Evolutionary conservation across 2,797 vertebrate species (phyloP), one percentile per base, ranked within the genome.

Genomic region (Malacoctenus gilli): DNA sequence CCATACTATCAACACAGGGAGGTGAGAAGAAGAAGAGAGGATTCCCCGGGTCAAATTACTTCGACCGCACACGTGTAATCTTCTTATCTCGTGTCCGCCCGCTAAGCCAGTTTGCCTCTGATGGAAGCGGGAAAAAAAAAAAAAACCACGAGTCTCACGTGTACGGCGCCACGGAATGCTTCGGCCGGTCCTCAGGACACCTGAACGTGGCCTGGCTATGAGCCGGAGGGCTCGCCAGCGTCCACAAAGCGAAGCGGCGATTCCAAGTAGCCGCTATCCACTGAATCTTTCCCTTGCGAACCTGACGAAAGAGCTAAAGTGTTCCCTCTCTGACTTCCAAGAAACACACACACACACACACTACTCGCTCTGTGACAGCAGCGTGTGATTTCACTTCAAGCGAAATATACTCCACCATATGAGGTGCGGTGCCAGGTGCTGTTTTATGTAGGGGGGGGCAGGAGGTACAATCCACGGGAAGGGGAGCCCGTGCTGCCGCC

Each of bases 31-130:
- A 25, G 30, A 9, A 23, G 19, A 40, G 41, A 42, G 15, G 36
- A 30, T 14, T 36, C 51, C n/a, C 19, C 15, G 9, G 39, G 38
- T 20, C 23, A 44, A 66, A 66, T 59, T 35, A 21, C 38, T 40
- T n/a, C 18, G 41, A 44, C 16, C 9, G 18, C 18, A 41, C 35
- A 51, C 40, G 30, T 5, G 15, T 56, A 51, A 75, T 61, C 31
- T 64, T 50, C 46, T 54, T 67, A 63, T 59, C 42, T 18, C 5
- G 22, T 63, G n/a, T 25, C 50, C 34, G 20, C 25, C 39, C 50
- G 30, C 43, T 58, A 52, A 71, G 49, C 16, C 28, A 49, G 48
- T 60, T 56, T 60, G 40, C 20, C 36, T 48, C 43, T 58, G 36
- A 44, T 68, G 22, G 18, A 52, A 41, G 41, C 50, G 42, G 16